Percentiles rank a stretch among this genome's conserved stretches.
These are phyloP conservation scores for Oryzias dopingdopingensis DNA, from an alignment of 2,797 vertebrate species.

Conservation along the genomic window DNA sequence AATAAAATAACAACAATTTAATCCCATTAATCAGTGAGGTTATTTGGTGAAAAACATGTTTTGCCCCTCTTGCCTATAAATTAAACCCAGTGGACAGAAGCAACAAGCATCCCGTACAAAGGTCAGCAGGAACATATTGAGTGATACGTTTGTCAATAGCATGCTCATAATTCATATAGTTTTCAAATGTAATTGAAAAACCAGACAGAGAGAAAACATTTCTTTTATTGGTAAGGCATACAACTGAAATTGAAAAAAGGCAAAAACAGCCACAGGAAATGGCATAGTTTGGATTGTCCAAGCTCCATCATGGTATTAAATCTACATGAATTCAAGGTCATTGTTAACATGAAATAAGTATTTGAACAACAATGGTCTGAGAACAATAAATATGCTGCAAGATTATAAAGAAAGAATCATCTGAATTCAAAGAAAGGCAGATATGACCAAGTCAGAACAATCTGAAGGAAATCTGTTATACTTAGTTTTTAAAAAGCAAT, in stretches of 20 bases:
- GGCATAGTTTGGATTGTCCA: slow-evolving; percentile 75
- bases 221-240: slow-evolving; percentile 76
- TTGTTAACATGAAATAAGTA: slow-evolving; percentile 27
- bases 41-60: too few species aligned
- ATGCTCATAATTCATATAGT: too few species aligned
- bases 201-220: slow-evolving; percentile 53
- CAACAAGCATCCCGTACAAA: too few species aligned
- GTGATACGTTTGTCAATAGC: neutral
- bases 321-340: slow-evolving; percentile 39
- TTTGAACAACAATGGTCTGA: slow-evolving; percentile 35
- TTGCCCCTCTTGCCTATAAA: too few species aligned
- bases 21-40: too few species aligned
- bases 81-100: too few species aligned
- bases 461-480: slow-evolving; percentile 36
- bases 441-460: slow-evolving; percentile 39
- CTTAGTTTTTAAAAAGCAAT: slow-evolving; percentile 11
- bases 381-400: slow-evolving; percentile 28
- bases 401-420: slow-evolving; percentile 39
- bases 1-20: too few species aligned
- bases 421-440: slow-evolving; percentile 45
- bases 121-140: too few species aligned
- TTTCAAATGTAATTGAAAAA: slow-evolving; percentile 22
- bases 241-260: slow-evolving; percentile 67
- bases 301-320: neutral
- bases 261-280: slow-evolving; percentile 65